These are phyloP conservation scores for Cyclophora punctaria DNA, from an alignment of 2,888 invertebrate genomes.

Conservation along the genomic window DNA sequence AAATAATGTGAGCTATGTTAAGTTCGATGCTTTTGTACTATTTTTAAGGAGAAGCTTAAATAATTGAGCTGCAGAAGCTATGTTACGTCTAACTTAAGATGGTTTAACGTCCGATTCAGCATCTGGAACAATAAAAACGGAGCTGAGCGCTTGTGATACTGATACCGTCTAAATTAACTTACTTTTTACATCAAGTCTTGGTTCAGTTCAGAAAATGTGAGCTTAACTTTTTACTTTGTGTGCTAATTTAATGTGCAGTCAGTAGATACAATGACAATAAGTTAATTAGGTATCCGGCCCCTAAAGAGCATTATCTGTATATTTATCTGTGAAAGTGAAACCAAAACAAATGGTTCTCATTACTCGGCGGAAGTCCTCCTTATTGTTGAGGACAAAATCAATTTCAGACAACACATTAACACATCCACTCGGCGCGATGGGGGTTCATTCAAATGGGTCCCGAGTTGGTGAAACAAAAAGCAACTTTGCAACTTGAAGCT, in stretches of 20 bases:
- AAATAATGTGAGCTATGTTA: slow-evolving; percentile 33
- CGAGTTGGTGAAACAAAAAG: slow-evolving; percentile 23
- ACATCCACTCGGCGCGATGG: neutral
- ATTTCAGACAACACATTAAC: neutral
- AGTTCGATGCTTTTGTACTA: slow-evolving; percentile 68
- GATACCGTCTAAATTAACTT: too few relatives aligned
- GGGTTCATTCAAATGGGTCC: slow-evolving; percentile 8
- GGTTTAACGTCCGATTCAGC: slow-evolving; percentile 66
- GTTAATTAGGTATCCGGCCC: too few relatives aligned
- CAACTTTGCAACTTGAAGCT: slow-evolving; percentile 22
- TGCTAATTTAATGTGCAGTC: too few relatives aligned
- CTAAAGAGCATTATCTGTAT: too few relatives aligned
- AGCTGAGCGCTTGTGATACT: neutral
- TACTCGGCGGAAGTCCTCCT: too few relatives aligned
- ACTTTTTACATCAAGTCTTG: too few relatives aligned
- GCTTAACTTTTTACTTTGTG: too few relatives aligned
- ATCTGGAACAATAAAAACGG: slow-evolving; percentile 56
- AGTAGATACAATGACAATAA: too few relatives aligned
- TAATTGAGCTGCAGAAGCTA: slow-evolving; percentile 28
- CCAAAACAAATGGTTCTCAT: too few relatives aligned
- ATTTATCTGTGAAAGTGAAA: too few relatives aligned
- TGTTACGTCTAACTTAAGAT: slow-evolving; percentile 41
- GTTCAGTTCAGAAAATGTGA: too few relatives aligned
- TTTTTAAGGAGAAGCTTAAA: slow-evolving; percentile 29
- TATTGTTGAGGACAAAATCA: too few relatives aligned